A percentile compares a stretch with the other conserved stretches of the same genome.
Conservation (phyloP, 2,888 invertebrate species). For the Phrixothrix hirtus region DNA sequence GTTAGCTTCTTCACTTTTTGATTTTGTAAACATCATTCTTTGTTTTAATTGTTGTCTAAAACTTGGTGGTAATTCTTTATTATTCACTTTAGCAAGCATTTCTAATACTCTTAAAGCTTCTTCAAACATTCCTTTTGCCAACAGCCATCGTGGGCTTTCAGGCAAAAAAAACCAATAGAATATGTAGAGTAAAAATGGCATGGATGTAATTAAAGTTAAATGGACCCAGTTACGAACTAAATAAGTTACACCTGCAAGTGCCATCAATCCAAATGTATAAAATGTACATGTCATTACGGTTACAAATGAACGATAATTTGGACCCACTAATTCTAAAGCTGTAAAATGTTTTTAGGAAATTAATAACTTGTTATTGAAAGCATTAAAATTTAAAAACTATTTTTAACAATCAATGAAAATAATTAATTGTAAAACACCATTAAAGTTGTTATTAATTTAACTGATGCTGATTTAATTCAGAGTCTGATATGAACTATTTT, state of each 20-base stretch:
- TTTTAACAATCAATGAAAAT: too few relatives aligned
- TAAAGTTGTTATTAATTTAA: too few relatives aligned
- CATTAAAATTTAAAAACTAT: too few relatives aligned
- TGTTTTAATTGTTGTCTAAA: conserved; percentile 74
- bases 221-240: conserved; percentile 82
- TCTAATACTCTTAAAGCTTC: conserved; percentile 81
- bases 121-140: conserved; percentile 66
- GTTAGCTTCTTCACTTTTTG: conserved; percentile 60
- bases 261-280: conserved; percentile 83
- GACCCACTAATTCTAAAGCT: conserved; percentile 91
- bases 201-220: conserved; percentile 78
- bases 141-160: conserved; percentile 77
- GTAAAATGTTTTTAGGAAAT: too few relatives aligned
- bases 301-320: conserved; percentile 87
- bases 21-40: conserved; percentile 67
- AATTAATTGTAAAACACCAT: too few relatives aligned
- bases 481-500: too few relatives aligned
- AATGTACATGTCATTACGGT: conserved; percentile 91
- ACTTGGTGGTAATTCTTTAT: conserved; percentile 72
- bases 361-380: too few relatives aligned
- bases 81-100: conserved; percentile 77
- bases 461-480: too few relatives aligned
- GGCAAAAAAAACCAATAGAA: conserved; percentile 85
- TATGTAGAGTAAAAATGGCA: conserved; percentile 83
- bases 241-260: conserved; percentile 83